Evolutionary conservation across 2,797 vertebrate species (phyloP), one percentile per base, ranked within the genome.

Genomic region (Sebastes iracundus): DNA sequence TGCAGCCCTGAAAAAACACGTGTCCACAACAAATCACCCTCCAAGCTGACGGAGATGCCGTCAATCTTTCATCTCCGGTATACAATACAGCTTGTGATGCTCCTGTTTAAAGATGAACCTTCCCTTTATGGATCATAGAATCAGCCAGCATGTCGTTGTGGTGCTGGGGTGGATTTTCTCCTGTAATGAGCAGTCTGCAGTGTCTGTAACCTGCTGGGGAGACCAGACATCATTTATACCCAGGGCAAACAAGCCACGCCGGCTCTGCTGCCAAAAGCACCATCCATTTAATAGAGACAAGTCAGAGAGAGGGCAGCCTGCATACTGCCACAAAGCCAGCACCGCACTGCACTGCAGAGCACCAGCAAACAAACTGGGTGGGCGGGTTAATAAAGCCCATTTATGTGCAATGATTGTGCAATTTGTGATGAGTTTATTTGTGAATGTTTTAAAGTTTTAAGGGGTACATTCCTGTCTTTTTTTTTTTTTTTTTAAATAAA

Each of bases 171-270:
- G 80, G 75, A 75, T 82, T 87, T 82, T 85, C 58, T 74, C 55
- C 75, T 63, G 30, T 90, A 89, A 90, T 85, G 88, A 93, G 83
- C 73, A 75, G 81, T 81, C 81, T 83, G 86, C 81, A 85, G 76
- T 73, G 79, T 87, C 86, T 89, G 87, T 67, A 87, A 86, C 88
- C 88, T 90, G 88, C 86, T 88, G 84, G 66, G 74, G 72, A 82
- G 80, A 88, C 80, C 75, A 90, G 88, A 90, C 91, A 88, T 89
- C 85, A 88, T 91, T 91, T 89, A 89, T 84, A 84, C 72, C 53
- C 77, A 25, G 80, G 71, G 75, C 84, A 88, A 90, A 90, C 84
- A 84, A 87, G 84, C 78, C 86, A 87, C 86, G 80, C 66, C 73
- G 65, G 22, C 81, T 77, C 78, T 20, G 67, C 90, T 90, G 88